Base-by-base conservation (phyloP, 2,888 invertebrate species). In the Rugalucina vietnamica region DNA sequence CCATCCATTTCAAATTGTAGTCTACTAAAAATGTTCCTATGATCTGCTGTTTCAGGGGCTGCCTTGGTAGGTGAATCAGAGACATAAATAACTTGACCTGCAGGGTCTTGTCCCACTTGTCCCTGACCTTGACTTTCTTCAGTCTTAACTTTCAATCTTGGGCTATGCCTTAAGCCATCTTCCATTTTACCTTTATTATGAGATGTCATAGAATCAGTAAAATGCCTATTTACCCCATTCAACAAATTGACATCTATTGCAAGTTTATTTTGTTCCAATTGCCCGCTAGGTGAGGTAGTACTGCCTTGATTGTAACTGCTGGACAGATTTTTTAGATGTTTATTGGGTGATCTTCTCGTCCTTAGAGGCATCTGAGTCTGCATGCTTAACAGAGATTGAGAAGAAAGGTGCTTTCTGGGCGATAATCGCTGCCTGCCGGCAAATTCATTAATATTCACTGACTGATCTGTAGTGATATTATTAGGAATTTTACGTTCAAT, bases 151-250 rank as follows among this genome's bases (percentile, higher is more conserved):
- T 50, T 76, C 3, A 90, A 76, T 76, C 90, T 81, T n/a, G 90
- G 89, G 84, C 90, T 90, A 34, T 90, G 90, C 71, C 90, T 81
- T 12, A 85, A 21, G 14, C 43, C 69, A 49, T 72, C 27, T 54
- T 73, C 71, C 60, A 70, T 74, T 74, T 60, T 60, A 10, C 24
- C 60, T 29, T 27, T 29, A 5, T 60, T 60, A 12, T 65, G 65
- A 65, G 4, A 34, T 8, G 2, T 21, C 34, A 65, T 1, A 18
- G 65, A 27, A 4, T 65, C 65, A 65, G 4, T 65, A 3, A 65
- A 1, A 2, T 65, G 65, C 21, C 34, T 65, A 10, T 18, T 34
- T 65, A 65, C 34, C 14, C 65, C 65, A 34, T 65, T 65, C 34
- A 65, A 34, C 4, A 5, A 3, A 1, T 10, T 10, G 8, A 21